Evolutionary conservation across 2,888 invertebrate genomes (phyloP), one percentile per base, ranked within the genome.

Genomic region (Heteromurus nitidus): DNA sequence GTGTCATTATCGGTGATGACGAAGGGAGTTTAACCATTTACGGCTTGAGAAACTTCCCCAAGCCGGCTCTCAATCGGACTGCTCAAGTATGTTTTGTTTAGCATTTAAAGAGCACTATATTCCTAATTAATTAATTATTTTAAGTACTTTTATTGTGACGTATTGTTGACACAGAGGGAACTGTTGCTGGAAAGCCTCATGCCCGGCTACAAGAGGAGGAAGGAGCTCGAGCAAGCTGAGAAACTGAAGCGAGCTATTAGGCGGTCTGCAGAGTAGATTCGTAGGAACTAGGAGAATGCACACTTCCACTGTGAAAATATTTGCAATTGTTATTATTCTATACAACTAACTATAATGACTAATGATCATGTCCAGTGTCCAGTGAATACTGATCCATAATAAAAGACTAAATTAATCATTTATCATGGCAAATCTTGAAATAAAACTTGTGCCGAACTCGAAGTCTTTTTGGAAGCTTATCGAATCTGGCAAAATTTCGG

Each of bases 1-100:
- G 84, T 47, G 82, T 86, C 9, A 82, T 86, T 16, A 82, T 87
- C 24, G 87, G 86, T 0, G 85, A 87, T 44, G 85, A 86, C 55
- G 85, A 85, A 47, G 87, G 87, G 13, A 70, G 69, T 9, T 65
- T 87, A 13, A 82, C 83, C 13, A 77, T 86, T 47, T 87, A 84
- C 24, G 85, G 84, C 1, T 64, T 87, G 3, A 30, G 84, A 55
- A 82, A 86, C 47, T 87, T 87, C 58, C 84, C 87, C 7, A 81
- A 82, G n/a, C 84, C 84, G 9, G 83, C 85, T 9, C 44, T 55
- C 2, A 65, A 50, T 3, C 67, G 55, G n/a, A 75, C 73, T 7
- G 84, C 82, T 1, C 85, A 87, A 79, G 86, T 86, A 72, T n/a
- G n/a, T n/a, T n/a, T n/a, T n/a, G n/a, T n/a, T n/a, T n/a, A n/a